phyloP scores from a whole-genome alignment of 2,888 invertebrate genomes.

The Protodeltote pygarga region DNA sequence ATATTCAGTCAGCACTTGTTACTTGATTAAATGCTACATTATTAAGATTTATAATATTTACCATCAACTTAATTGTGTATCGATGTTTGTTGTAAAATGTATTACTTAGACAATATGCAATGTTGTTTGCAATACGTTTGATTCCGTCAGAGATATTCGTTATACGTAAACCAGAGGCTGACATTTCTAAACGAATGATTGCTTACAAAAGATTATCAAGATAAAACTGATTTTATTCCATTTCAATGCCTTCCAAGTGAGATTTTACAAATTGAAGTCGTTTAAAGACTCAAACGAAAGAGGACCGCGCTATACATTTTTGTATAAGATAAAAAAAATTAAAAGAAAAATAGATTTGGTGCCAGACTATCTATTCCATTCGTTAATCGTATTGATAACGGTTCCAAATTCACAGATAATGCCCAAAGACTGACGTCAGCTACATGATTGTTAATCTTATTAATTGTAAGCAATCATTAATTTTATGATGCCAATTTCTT shows the following conservation, averaged over 20 bases:
- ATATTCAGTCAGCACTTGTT: constrained; percentile 56
- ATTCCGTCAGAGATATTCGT: constrained; percentile 46
- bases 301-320: constrained; percentile 6
- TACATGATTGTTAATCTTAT: constrained; percentile 5
- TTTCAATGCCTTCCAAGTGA: constrained; percentile 36
- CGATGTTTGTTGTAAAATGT: constrained; percentile 44
- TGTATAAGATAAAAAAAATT: not conserved
- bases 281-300: constrained; percentile 16
- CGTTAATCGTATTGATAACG: constrained; percentile 10
- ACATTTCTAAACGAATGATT: constrained; percentile 28
- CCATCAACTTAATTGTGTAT: constrained; percentile 40
- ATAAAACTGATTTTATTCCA: constrained; percentile 25
- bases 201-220: constrained; percentile 19
- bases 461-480: constrained; percentile 32
- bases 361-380: constrained; percentile 7
- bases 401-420: constrained; percentile 17
- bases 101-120: constrained; percentile 44
- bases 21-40: constrained; percentile 49
- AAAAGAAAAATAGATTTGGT: not conserved
- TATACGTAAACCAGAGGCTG: constrained; percentile 48
- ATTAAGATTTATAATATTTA: constrained; percentile 44
- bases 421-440: constrained; percentile 43
- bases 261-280: constrained; percentile 28
- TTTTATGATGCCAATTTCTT: constrained; percentile 37
- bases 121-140: constrained; percentile 35